Conservation (phyloP, 2,113 vertebrate genomes). For the Salminus brasiliensis region DNA sequence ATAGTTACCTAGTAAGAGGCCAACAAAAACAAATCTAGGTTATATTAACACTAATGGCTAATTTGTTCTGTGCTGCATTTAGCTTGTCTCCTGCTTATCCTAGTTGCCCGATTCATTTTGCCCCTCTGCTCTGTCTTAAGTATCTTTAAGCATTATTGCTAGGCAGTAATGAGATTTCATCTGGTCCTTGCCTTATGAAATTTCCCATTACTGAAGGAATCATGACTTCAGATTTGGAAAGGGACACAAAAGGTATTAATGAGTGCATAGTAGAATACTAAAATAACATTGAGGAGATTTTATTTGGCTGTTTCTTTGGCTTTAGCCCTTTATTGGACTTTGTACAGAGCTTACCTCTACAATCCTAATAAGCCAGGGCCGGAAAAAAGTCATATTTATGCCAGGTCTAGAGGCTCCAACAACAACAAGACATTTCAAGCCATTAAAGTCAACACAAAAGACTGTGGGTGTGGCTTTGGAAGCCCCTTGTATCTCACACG, state of each 20-base stretch:
- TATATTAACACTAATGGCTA: background rate
- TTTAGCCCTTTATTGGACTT: slow-evolving; percentile 47
- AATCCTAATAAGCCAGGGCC: slow-evolving; percentile 47
- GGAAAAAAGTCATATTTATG: slow-evolving; percentile 27
- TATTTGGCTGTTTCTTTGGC: slow-evolving; percentile 55
- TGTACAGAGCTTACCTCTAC: slow-evolving; percentile 38
- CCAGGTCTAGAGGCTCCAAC: slow-evolving; percentile 42
- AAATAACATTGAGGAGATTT: slow-evolving; percentile 64
- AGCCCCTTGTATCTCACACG: slow-evolving; percentile 25
- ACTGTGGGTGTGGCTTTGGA: slow-evolving; percentile 32
- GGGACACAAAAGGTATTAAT: slow-evolving; percentile 49
- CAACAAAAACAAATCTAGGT: slow-evolving; percentile 23
- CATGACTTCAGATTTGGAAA: slow-evolving; percentile 55
- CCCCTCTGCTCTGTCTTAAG: slow-evolving; percentile 5
- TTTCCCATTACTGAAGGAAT: slow-evolving; percentile 44
- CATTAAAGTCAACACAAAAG: slow-evolving; percentile 42
- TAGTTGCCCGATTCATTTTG: background rate
- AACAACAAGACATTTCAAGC: slow-evolving; percentile 48
- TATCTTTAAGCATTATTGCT: slow-evolving; percentile 10
- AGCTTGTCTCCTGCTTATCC: slow-evolving; percentile 9
- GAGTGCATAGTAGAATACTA: slow-evolving; percentile 53
- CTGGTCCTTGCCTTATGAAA: slow-evolving; percentile 19
- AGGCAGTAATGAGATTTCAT: slow-evolving; percentile 20
- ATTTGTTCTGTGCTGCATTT: background rate
- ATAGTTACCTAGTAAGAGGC: background rate